Evolutionary conservation across 2,888 invertebrate genomes (phyloP).

Genomic region (Luffia ferchaultella): DNA sequence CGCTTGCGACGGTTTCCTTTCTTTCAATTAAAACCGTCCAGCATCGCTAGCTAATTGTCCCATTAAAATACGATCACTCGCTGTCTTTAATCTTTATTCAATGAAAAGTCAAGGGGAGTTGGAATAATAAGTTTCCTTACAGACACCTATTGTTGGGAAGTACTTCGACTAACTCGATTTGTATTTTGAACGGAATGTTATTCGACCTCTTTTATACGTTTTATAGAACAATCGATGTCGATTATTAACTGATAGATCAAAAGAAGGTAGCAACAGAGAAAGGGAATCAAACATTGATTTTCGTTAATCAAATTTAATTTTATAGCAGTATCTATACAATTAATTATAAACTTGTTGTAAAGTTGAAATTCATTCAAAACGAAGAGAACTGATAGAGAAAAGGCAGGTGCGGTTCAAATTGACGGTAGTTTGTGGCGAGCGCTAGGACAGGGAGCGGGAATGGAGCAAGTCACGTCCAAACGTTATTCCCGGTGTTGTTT

Average conservation of each 20-base stretch:
- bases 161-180: not conserved
- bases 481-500: conserved; percentile 37
- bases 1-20: too few species aligned
- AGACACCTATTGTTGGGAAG: not conserved
- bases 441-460: conserved; percentile 14
- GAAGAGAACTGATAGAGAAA: not conserved
- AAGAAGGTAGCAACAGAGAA: not conserved
- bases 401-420: not conserved
- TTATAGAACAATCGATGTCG: not conserved
- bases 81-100: conserved; percentile 7
- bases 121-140: not conserved
- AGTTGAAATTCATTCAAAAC: not conserved
- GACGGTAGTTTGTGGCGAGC: conserved; percentile 15
- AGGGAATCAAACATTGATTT: too few species aligned
- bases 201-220: not conserved
- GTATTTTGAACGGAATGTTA: not conserved
- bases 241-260: not conserved
- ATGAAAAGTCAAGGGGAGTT: not conserved
- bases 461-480: conserved; percentile 29
- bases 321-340: not conserved
- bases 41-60: conserved; percentile 4
- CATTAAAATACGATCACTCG: conserved; percentile 6
- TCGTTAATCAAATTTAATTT: not conserved
- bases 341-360: not conserved
- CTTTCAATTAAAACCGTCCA: conserved; percentile 4